A percentile compares a stretch with the other conserved stretches of the same genome.
These are phyloP conservation scores for Drosophila picticornis DNA, from an alignment of 2,888 invertebrate genomes.

Conservation along the genomic window DNA sequence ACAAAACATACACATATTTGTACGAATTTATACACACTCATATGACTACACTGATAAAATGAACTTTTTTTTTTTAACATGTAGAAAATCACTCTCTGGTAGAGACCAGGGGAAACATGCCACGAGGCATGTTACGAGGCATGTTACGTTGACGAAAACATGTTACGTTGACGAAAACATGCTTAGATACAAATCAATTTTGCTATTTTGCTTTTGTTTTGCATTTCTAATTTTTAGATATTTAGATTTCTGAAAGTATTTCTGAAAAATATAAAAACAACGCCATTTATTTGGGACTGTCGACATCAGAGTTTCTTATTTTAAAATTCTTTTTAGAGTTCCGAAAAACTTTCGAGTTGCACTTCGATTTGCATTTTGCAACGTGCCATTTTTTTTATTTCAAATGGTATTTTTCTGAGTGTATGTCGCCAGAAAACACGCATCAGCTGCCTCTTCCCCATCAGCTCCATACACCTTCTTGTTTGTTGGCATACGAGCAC, in stretches of 20 bases:
- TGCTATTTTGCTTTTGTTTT: not conserved
- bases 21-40: not conserved
- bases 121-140: no score
- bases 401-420: not conserved
- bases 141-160: not conserved
- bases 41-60: not conserved
- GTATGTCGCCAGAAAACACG: slow-evolving; percentile 49
- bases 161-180: not conserved
- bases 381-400: not conserved
- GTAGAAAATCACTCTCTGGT: not conserved
- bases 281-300: not conserved
- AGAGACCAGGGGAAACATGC: not conserved
- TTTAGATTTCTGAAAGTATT: not conserved
- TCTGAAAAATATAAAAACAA: not conserved
- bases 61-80: no score
- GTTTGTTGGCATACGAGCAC: not conserved
- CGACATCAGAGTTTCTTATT: not conserved
- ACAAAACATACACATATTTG: not conserved
- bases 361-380: not conserved
- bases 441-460: slow-evolving; percentile 9
- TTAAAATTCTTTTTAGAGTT: not conserved
- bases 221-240: not conserved
- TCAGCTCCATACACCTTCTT: not conserved
- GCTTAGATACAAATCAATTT: not conserved
- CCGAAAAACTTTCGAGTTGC: not conserved